Percentiles rank a stretch among this genome's conserved stretches.
phyloP scores from a whole-genome alignment of 2,888 invertebrate genomes.

The Chrysolina oricalcia region DNA sequence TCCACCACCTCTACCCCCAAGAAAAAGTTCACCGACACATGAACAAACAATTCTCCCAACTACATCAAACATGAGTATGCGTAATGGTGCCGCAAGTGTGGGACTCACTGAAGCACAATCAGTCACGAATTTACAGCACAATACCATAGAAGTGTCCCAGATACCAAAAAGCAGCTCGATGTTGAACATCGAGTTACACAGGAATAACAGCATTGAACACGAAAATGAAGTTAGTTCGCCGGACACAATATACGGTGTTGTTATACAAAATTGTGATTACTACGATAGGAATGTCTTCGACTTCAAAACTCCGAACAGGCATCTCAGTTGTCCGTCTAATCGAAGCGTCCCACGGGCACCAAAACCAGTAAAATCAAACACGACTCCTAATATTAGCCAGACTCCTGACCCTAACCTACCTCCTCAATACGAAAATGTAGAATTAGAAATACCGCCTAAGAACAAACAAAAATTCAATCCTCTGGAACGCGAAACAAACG shows the following conservation, averaged over 20 bases:
- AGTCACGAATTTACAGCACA: conserved; percentile 64
- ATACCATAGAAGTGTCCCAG: conserved; percentile 60
- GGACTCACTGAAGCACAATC: conserved; percentile 66
- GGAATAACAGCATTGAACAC: conserved; percentile 47
- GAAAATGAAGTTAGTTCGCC: conserved; percentile 76
- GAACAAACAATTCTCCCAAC: conserved; percentile 62
- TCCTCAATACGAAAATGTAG: conserved; percentile 56
- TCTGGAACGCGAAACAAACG: conserved; percentile 69
- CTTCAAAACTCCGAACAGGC: conserved; percentile 62
- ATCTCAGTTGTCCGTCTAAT: conserved; percentile 66
- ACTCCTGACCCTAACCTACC: conserved; percentile 34
- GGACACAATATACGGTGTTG: conserved; percentile 82
- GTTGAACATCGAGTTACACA: conserved; percentile 66
- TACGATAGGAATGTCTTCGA: conserved; percentile 61
- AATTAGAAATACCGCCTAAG: conserved; percentile 41
- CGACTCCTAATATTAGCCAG: conserved; percentile 75
- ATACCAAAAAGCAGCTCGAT: conserved; percentile 69
- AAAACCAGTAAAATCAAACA: conserved; percentile 73
- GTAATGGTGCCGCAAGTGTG: conserved; percentile 54
- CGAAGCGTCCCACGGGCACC: conserved; percentile 55
- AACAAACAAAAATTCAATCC: conserved; percentile 61
- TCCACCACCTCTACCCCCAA: conserved; percentile 79
- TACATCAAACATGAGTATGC: conserved; percentile 57
- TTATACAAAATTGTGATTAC: conserved; percentile 77
- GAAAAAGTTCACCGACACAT: conserved; percentile 74